Evolutionary conservation across 2,888 invertebrate species (phyloP), one percentile per base, ranked within the genome.

Genomic region (Eupithecia vulgata): DNA sequence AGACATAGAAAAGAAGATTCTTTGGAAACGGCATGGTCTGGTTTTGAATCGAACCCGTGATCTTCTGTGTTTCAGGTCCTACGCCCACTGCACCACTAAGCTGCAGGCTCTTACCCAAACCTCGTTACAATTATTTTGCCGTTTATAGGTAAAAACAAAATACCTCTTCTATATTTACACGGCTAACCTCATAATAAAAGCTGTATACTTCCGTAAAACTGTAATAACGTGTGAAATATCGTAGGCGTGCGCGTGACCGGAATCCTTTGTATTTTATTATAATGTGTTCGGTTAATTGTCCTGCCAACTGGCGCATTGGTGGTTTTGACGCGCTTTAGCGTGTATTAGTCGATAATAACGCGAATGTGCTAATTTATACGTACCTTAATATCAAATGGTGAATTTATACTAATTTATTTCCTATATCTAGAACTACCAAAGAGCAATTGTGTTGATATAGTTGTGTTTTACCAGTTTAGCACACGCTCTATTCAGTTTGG

Each of bases 221-320:
- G 80, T 76, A 82, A 84, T 81, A 80, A 80, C 79, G 79, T 78
- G 83, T 84, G 82, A 83, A 82, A 81, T 83, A 84, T 82, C 78
- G 73, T 76, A 78, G 74, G 78, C 70, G 74, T 81, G 81, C 83
- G 85, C 88, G 88, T 88, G 89, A 85, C 88, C 76, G 73, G 78
- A 70, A 75, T 78, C 80, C 83, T 85, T 85, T 85, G 82, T 85
- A 76, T 79, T 78, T 85, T 83, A 85, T 83, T 84, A 84, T 82
- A 81, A 82, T 81, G 80, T 82, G 81, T 81, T 79, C 80, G 70
- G 82, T 83, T 88, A 87, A 88, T 87, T 87, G 83, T 84, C 72
- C 81, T 77, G 76, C 81, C 86, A 86, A 83, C 84, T 84, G 85
- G 78, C 84, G 82, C 78, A 64, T 65, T 68, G 45, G 34, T 68